These are phyloP conservation scores for Oreotragus oreotragus DNA, from an alignment of 2,113 vertebrate genomes.

Conservation along the genomic window DNA sequence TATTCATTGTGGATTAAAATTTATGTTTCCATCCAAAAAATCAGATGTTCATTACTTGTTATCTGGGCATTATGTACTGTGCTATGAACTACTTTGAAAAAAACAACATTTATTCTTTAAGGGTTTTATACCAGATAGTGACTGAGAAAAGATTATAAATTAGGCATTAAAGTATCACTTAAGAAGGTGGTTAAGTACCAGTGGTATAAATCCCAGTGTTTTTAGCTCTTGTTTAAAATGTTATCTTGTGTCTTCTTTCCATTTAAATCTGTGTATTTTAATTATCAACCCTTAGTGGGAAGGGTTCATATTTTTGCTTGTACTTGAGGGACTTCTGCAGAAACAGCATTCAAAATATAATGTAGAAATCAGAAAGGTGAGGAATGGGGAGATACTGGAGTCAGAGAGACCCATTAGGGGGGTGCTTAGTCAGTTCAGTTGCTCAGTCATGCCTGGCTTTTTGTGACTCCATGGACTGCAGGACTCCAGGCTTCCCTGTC, in stretches of 20 bases:
- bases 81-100: conserved; percentile 6
- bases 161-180: neutral
- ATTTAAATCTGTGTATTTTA: neutral
- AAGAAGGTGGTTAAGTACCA: neutral
- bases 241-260: neutral
- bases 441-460: neutral
- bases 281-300: neutral
- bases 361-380: neutral
- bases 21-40: neutral
- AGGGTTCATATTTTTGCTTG: neutral
- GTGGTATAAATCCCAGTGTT: neutral
- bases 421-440: neutral
- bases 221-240: neutral
- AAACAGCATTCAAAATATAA: neutral
- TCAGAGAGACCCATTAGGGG: neutral
- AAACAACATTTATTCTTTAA: neutral
- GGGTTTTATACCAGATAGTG: neutral
- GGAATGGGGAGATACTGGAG: neutral
- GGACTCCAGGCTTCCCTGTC: neutral
- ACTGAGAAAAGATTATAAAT: neutral
- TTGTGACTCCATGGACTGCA: neutral
- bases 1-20: neutral
- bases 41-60: neutral
- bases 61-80: neutral
- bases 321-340: neutral